Evolutionary conservation across 2,797 vertebrate genomes (phyloP).

Genomic region (Chaenodraco wilsoni): DNA sequence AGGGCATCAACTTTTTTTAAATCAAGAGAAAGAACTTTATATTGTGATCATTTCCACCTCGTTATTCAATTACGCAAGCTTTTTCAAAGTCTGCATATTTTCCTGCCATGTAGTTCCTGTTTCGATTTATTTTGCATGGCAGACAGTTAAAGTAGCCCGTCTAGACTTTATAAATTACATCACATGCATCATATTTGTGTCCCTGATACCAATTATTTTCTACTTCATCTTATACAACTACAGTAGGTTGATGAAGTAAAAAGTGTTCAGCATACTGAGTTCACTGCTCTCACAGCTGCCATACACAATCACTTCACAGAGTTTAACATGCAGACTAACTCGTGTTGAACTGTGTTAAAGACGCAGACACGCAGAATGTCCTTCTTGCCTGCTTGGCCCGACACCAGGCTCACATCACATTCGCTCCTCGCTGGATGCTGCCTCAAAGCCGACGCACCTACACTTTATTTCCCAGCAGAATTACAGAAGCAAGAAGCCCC

Average conservation of each 20-base stretch:
- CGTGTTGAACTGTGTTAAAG: conserved; percentile 50
- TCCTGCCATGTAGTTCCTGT: conserved; percentile 61
- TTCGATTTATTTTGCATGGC: conserved; percentile 48
- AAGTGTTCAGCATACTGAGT: conserved; percentile 57
- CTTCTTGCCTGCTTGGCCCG: conserved; percentile 26
- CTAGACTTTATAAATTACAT: conserved; percentile 75
- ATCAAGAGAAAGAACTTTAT: conserved; percentile 60
- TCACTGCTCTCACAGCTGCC: conserved; percentile 53
- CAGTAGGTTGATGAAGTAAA: conserved; percentile 22
- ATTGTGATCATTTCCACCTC: conserved; percentile 75
- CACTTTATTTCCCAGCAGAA: conserved; percentile 38
- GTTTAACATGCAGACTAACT: conserved; percentile 52
- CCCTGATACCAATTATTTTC: conserved; percentile 40
- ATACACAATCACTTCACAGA: conserved; percentile 44
- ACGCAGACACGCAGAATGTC: conserved; percentile 8
- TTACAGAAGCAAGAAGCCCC: conserved; percentile 25
- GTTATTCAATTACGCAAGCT: conserved; percentile 70
- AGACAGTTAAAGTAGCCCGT: conserved; percentile 64
- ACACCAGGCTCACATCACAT: conserved; percentile 40
- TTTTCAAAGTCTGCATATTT: conserved; percentile 70
- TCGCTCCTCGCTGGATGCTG: conserved; percentile 9
- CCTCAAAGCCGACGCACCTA: conserved; percentile 30
- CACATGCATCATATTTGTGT: conserved; percentile 45
- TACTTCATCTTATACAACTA: conserved; percentile 38
- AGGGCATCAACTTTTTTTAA: conserved; percentile 45